Evolutionary conservation across 2,888 invertebrate genomes (phyloP).

Genomic region (Imbricaverruca yamaguchii): DNA sequence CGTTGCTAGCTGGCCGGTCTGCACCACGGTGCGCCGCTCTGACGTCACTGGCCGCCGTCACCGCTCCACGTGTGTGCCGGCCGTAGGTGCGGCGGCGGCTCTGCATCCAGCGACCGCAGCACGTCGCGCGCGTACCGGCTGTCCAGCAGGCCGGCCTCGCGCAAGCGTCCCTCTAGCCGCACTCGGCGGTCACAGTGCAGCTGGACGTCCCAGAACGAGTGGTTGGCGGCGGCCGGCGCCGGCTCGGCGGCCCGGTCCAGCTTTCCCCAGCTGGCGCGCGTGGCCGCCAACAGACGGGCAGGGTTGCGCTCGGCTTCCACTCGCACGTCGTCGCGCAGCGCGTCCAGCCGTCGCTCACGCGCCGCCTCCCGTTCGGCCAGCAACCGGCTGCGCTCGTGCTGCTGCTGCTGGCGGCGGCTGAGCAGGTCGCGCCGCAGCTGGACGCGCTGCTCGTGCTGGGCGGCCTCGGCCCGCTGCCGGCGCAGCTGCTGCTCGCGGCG

Average conservation of each 20-base stretch:
- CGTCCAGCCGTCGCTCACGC: conserved; percentile 2
- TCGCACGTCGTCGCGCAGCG: not conserved
- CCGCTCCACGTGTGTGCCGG: not conserved
- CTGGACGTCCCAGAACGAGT: conserved; percentile 34
- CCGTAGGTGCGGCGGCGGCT: conserved; percentile 32
- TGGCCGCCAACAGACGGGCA: not conserved
- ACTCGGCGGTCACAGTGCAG: conserved; percentile 34
- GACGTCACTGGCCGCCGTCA: not conserved
- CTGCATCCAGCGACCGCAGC: conserved; percentile 34
- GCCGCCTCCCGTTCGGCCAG: not conserved
- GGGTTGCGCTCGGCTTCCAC: not conserved
- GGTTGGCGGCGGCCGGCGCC: conserved; percentile 22
- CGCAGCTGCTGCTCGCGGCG: not conserved
- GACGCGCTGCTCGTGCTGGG: not conserved
- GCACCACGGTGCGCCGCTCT: no score
- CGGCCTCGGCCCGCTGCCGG: not conserved
- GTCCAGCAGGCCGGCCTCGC: conserved; percentile 35
- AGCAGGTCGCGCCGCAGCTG: not conserved
- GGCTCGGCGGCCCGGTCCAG: not conserved
- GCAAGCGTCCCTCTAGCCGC: conserved; percentile 33
- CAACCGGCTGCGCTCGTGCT: not conserved
- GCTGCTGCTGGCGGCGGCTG: not conserved
- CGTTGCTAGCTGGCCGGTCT: no score
- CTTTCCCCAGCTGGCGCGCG: not conserved
- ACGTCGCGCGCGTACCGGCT: conserved; percentile 35